Percentiles rank a stretch among this genome's conserved stretches.
These are phyloP conservation scores for Candoia aspera DNA, from an alignment of 2,113 vertebrate species.

Conservation along the genomic window DNA sequence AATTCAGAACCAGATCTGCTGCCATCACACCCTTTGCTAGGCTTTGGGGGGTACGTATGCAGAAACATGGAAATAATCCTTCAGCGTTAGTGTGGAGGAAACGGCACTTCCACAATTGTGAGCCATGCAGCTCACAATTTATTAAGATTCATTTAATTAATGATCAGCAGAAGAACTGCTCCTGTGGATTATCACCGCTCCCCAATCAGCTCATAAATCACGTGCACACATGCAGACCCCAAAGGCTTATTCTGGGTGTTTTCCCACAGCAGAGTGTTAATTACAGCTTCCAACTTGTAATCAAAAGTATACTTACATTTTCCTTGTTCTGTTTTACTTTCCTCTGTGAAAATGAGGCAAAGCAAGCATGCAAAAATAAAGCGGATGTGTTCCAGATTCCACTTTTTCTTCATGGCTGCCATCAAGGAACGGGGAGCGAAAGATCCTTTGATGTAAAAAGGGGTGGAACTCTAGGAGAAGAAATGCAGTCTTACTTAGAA, in stretches of 20 bases:
- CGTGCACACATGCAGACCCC: neutral
- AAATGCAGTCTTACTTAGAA: conserved; percentile 52
- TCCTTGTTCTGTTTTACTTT: conserved; percentile 75
- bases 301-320: conserved; percentile 76
- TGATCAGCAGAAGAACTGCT: neutral
- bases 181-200: neutral
- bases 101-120: neutral
- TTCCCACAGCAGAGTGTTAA: neutral
- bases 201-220: neutral
- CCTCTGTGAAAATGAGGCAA: conserved; percentile 74
- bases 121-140: neutral
- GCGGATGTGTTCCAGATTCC: conserved; percentile 66
- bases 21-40: neutral
- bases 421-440: conserved; percentile 31
- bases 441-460: conserved; percentile 37
- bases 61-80: neutral
- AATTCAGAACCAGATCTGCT: neutral
- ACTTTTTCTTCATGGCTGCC: conserved; percentile 68
- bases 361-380: conserved; percentile 70
- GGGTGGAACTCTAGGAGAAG: conserved; percentile 53
- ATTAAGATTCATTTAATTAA: neutral
- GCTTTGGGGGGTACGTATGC: neutral
- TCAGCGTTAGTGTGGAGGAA: neutral
- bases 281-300: neutral
- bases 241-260: neutral